Percentiles rank a stretch among this genome's conserved stretches.
Evolutionary conservation across 1,140 invertebrate species (phyloP).

Genomic region (Yoshiicerus persimilis): DNA sequence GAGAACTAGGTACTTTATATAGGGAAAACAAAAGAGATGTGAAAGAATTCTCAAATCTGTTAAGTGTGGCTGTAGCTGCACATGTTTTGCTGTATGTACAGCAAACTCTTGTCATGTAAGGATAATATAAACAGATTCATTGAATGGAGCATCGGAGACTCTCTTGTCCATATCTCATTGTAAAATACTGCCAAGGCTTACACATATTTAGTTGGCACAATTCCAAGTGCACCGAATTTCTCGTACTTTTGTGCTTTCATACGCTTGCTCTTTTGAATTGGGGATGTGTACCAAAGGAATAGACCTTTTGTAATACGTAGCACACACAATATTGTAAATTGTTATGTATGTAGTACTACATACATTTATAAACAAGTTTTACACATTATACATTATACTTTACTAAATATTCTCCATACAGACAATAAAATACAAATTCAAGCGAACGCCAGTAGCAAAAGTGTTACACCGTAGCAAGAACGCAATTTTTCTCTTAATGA

Average conservation of each 20-base stretch:
- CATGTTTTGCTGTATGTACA: neutral
- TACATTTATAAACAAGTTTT: neutral
- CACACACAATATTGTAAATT: neutral
- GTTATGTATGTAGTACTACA: too few relatives aligned
- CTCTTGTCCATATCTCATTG: neutral
- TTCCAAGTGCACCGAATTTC: neutral
- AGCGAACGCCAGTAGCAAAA: neutral
- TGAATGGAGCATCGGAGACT: neutral
- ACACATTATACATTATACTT: too few relatives aligned
- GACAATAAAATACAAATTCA: neutral
- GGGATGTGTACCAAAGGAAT: neutral
- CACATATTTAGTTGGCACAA: neutral
- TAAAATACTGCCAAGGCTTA: neutral
- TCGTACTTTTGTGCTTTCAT: neutral
- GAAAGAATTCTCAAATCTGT: neutral
- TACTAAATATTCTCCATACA: neutral
- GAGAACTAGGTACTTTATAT: neutral
- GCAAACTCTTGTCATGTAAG: neutral
- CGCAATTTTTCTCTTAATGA: neutral
- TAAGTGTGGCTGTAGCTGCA: neutral
- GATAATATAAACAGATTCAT: conserved; percentile 16
- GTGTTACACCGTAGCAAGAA: neutral
- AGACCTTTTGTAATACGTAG: neutral
- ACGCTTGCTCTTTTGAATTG: neutral
- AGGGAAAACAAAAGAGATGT: neutral